Base-by-base conservation (phyloP, 2,113 vertebrate genomes). In the Barbus barbus region DNA sequence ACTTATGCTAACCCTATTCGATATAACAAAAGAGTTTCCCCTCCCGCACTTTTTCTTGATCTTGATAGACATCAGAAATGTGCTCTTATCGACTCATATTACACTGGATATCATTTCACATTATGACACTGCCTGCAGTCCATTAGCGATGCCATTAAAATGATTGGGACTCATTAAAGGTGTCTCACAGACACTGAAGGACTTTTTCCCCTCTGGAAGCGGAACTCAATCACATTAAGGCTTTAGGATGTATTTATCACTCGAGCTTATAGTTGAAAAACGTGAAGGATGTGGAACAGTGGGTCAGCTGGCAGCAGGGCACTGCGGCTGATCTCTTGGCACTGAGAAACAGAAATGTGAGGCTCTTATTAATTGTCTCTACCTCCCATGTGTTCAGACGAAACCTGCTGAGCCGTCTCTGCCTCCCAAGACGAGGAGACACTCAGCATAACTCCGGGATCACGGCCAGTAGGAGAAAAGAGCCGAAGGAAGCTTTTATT, bases 171-270 rank as follows among this genome's bases (percentile, higher is more conserved):
- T 86, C 74, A 82, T 61, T 86, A 86, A 76, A 61, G 74, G 73
- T 73, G 31, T 16, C 51, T 63, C 4, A 73, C 48, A 81, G 78
- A 60, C n/a, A 31, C 65, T 75, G 61, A 56, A 75, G 72, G 61
- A 41, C 16, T n/a, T 61, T 73, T 65, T 80, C n/a, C 78, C 75
- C 61, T 61, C 28, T 26, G 77, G 71, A 78, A 63, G 56, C 26
- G 24, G 63, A 73, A 58, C 72, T 53, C 53, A 83, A 86, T 83
- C 76, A 83, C 74, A 86, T 86, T 83, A 86, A 77, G 41, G 78
- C 60, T 82, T 48, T 78, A 46, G 33, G 28, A 33, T 53, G 26
- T 75, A 26, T 84, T 80, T 77, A 75, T 85, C 58, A 78, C 28
- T 63, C 8, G 5, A 26, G 53, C 53, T 44, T 22, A 26, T n/a